These are phyloP conservation scores for Thecocarcelia acutangulata DNA, from an alignment of 2,888 invertebrate species.

Conservation along the genomic window DNA sequence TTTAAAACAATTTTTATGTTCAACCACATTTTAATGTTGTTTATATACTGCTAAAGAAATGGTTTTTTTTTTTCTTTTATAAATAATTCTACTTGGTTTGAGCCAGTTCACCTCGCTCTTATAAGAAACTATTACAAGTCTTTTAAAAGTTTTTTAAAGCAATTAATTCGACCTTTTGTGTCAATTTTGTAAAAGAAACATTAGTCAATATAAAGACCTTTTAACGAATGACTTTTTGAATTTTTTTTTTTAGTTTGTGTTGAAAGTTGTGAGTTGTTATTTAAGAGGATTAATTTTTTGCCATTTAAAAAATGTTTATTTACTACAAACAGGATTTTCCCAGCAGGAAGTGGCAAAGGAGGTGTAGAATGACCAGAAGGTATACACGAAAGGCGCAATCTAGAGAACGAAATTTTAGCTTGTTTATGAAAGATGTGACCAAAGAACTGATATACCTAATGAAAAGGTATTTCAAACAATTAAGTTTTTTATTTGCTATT, in stretches of 20 bases:
- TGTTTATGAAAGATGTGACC: too few species aligned
- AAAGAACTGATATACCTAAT: too few species aligned
- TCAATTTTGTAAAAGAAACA: neutral
- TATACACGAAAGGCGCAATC: too few species aligned
- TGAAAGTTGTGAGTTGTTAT: neutral
- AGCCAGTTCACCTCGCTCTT: neutral
- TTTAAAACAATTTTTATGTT: slow-evolving; percentile 23
- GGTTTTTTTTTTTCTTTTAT: neutral
- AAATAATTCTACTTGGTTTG: neutral
- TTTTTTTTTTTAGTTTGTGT: neutral
- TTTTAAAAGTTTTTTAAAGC: slow-evolving; percentile 24
- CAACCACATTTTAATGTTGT: slow-evolving; percentile 24
- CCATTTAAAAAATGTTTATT: too few species aligned
- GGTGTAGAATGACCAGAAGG: too few species aligned
- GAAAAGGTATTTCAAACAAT: too few species aligned
- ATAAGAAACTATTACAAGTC: neutral
- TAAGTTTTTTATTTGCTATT: too few species aligned
- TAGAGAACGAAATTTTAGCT: too few species aligned
- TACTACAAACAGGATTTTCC: too few species aligned
- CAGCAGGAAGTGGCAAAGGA: too few species aligned
- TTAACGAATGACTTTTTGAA: neutral
- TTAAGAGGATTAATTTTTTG: too few species aligned
- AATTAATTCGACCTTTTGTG: slow-evolving; percentile 29
- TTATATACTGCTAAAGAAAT: neutral
- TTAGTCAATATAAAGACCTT: neutral